phyloP scores from a whole-genome alignment of 1,140 invertebrate genomes.

The Eubasilissa regina region DNA sequence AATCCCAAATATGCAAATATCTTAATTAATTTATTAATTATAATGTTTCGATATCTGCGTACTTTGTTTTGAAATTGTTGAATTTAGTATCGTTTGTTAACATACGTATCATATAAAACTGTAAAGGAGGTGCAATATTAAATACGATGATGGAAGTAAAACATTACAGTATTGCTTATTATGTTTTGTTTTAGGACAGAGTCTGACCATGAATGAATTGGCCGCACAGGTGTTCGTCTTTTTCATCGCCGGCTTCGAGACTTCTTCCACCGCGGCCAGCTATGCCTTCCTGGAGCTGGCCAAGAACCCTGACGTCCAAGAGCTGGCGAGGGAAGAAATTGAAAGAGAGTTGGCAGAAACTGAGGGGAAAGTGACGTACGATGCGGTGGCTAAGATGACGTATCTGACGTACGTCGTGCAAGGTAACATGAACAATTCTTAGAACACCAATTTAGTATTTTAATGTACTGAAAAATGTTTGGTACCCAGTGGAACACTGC shows the following conservation, averaged over 20 bases:
- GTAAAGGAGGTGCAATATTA: too few relatives aligned
- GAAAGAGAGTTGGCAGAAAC: constrained; percentile 64
- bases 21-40: too few relatives aligned
- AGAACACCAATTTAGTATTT: neutral
- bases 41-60: too few relatives aligned
- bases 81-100: too few relatives aligned
- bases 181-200: too few relatives aligned
- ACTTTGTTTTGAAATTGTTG: too few relatives aligned
- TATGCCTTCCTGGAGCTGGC: constrained; percentile 73
- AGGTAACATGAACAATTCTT: constrained; percentile 60
- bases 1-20: too few relatives aligned
- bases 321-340: constrained; percentile 72
- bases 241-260: constrained; percentile 76
- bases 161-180: too few relatives aligned
- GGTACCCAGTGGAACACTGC: too few relatives aligned
- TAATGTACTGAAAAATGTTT: too few relatives aligned
- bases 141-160: too few relatives aligned
- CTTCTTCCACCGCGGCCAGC: constrained; percentile 73
- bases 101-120: too few relatives aligned
- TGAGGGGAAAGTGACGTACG: constrained; percentile 70
- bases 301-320: constrained; percentile 72
- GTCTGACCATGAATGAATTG: constrained; percentile 60
- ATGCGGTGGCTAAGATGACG: constrained; percentile 66
- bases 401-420: constrained; percentile 66
- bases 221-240: constrained; percentile 71